Base-by-base conservation (phyloP, 2,113 vertebrate genomes). In the Nerophis ophidion region DNA sequence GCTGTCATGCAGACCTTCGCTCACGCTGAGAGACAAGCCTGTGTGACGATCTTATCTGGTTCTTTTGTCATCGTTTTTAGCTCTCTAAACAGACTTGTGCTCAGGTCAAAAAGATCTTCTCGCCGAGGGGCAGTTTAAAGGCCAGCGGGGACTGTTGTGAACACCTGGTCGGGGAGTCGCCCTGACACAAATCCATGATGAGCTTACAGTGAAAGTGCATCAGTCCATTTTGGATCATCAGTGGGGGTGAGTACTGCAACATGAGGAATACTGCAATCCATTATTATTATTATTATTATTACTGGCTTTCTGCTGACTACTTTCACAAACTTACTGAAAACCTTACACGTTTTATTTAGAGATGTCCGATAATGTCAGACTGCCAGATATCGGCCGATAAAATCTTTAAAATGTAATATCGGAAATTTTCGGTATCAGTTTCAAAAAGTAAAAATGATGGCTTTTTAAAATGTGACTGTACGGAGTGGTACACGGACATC, bases 161-260 rank as follows among this genome's bases (percentile, higher is more conserved):
- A 12, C 54, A 5, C 46, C 36, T 38, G 34, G 16, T 51, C 2
- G 55, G 36, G 62, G 58, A 61, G 63, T 63, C 58, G 17, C 52
- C 7, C 35, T 56, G 61, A 70, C 26, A 60, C 60, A 50, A 73
- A 68, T 69, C 50, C 48, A 57, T 70, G 44, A 26, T 61, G 45
- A 44, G 58, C 71, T 44, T 46, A 59, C 17, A 13, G 66, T 58
- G 56, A 63, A 54, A 61, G 60, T 12, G 68, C 65, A 45, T 60
- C 51, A 45, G 10, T 1, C 45, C 16, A 11, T 50, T 48, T 42
- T 57, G 35, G 35, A 51, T 50, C 12, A 42, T 42, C 45, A 51
- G 33, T 0, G 12, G 45, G 45, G 44, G 51, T 53, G 6, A 44
- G 46, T 54, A 14, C 26, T 19, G 44, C 5, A 38, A 14, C 55